Percentiles rank a stretch among this genome's conserved stretches.
These are phyloP conservation scores for Crenichthys baileyi DNA, from an alignment of 2,797 vertebrate species.

Conservation along the genomic window DNA sequence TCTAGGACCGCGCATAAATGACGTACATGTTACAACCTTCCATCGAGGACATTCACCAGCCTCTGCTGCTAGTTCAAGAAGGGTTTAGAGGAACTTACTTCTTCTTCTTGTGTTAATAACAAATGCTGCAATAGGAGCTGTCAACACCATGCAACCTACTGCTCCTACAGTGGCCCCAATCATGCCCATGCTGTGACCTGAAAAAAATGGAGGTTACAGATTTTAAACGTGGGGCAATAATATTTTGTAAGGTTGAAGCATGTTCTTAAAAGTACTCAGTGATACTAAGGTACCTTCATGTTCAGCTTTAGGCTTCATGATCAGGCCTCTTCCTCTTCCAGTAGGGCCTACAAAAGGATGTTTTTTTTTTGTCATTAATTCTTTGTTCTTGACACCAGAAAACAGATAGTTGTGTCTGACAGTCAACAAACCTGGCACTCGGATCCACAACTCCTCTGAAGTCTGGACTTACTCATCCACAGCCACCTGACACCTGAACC, in stretches of 20 bases:
- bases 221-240: neutral
- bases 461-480: neutral
- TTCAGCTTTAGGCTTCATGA: neutral
- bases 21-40: neutral
- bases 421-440: constrained; percentile 40
- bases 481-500: constrained; percentile 39
- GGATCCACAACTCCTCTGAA: constrained; percentile 21
- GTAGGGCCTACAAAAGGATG: constrained; percentile 16
- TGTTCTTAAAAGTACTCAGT: neutral
- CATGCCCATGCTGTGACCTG: constrained; percentile 12
- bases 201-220: fast-evolving
- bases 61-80: neutral
- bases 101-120: constrained; percentile 46
- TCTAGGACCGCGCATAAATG: too few species aligned
- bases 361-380: neutral
- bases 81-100: constrained; percentile 42
- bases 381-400: neutral
- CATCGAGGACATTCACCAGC: neutral
- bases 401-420: neutral
- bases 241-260: neutral
- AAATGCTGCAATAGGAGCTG: constrained; percentile 23
- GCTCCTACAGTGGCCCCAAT: constrained; percentile 24
- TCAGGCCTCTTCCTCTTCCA: constrained; percentile 22
- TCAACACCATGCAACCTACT: constrained; percentile 33
- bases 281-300: constrained; percentile 30